phyloP scores from a whole-genome alignment of 2,888 invertebrate species.

The Agrochola lota region DNA sequence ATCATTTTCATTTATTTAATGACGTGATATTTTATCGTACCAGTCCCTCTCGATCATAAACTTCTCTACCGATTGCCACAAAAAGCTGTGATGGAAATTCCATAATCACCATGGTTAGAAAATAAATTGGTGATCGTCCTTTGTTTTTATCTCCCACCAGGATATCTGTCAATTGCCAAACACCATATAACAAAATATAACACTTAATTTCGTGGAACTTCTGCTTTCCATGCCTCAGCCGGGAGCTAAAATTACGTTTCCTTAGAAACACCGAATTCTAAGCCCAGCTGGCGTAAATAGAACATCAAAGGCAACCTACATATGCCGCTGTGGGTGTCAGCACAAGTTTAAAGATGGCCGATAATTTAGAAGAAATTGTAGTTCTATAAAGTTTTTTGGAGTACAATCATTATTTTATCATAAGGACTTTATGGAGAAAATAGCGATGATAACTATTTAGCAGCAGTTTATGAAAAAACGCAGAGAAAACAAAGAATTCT shows the following conservation, averaged over 20 bases:
- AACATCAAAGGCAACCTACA: slow-evolving; percentile 54
- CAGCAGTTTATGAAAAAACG: not conserved
- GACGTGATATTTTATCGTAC: not conserved
- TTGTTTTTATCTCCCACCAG: not conserved
- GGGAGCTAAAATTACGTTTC: slow-evolving; percentile 41
- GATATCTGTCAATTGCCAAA: no score
- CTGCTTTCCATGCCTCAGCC: not conserved
- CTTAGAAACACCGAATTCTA: slow-evolving; percentile 39
- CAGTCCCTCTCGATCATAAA: not conserved
- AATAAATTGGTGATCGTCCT: not conserved
- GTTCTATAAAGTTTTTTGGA: not conserved
- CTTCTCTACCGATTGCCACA: not conserved
- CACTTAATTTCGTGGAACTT: not conserved
- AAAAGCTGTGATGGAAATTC: not conserved
- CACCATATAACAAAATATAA: not conserved
- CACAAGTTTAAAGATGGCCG: slow-evolving; percentile 15
- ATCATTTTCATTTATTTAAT: not conserved
- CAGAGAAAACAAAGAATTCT: not conserved
- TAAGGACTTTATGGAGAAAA: not conserved
- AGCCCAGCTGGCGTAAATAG: slow-evolving; percentile 22
- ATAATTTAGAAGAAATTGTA: not conserved
- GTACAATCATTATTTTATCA: not conserved
- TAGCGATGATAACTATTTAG: not conserved
- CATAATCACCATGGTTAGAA: not conserved
- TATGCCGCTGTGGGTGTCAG: slow-evolving; percentile 24